phyloP scores from a whole-genome alignment of 2,797 vertebrate species.

The Sebastes paucispinis region DNA sequence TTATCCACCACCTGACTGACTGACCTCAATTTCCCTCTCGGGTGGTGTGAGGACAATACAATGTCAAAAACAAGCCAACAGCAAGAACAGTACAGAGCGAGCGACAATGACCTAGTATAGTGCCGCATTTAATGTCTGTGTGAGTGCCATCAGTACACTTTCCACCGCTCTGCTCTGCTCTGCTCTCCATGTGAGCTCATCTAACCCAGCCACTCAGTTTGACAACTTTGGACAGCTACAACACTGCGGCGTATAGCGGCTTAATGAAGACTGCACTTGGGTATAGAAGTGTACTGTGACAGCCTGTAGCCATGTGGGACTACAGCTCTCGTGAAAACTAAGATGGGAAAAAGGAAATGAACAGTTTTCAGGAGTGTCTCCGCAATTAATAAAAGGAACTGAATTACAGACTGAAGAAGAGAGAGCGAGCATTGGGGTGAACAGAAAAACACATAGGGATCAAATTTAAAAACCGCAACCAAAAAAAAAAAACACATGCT shows the following conservation, averaged over 20 bases:
- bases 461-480: neutral
- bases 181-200: neutral
- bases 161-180: neutral
- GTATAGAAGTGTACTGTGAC: neutral
- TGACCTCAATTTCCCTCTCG: conserved; percentile 3
- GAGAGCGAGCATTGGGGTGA: neutral
- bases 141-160: neutral
- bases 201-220: neutral
- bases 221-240: conserved; percentile 1
- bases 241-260: neutral
- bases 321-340: neutral
- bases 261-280: conserved; percentile 8
- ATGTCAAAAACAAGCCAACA: conserved; percentile 2
- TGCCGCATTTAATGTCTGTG: neutral
- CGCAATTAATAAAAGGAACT: neutral
- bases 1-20: neutral
- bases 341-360: neutral
- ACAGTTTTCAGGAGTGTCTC: neutral
- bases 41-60: conserved; percentile 6
- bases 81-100: neutral
- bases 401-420: neutral
- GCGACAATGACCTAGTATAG: neutral
- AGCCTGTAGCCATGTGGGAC: neutral
- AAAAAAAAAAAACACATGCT: neutral
- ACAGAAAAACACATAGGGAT: neutral